Evolutionary conservation across 2,888 invertebrate genomes (phyloP).

Genomic region (Cancer borealis): DNA sequence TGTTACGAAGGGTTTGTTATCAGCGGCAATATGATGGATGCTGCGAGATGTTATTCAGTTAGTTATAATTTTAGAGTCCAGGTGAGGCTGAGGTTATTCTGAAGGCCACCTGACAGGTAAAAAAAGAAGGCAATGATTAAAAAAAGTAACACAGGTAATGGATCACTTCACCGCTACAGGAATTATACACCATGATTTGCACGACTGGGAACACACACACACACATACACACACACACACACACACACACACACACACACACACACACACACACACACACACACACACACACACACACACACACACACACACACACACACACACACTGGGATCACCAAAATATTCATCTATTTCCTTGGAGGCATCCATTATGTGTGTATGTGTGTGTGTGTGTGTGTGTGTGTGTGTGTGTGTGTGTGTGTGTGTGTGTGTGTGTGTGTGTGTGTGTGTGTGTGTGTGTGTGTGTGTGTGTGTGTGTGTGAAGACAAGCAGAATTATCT

Average conservation of each 20-base stretch:
- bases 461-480: too few species aligned
- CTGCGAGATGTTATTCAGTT: not conserved
- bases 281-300: constrained; percentile 35
- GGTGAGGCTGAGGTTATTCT: not conserved
- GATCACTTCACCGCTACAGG: not conserved
- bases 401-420: too few species aligned
- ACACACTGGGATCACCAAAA: not conserved
- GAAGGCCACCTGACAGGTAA: not conserved
- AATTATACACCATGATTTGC: constrained; percentile 9
- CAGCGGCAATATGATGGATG: not conserved
- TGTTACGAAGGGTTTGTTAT: not conserved
- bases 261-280: constrained; percentile 43
- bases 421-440: too few species aligned
- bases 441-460: too few species aligned
- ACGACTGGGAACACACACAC: not conserved
- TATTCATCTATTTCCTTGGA: not conserved
- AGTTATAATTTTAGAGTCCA: not conserved
- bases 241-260: constrained; percentile 34
- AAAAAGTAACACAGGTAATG: not conserved
- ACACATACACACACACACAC: constrained; percentile 18
- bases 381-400: not conserved
- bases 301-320: constrained; percentile 44
- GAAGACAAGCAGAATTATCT: not conserved
- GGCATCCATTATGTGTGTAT: not conserved
- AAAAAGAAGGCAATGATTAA: not conserved